A percentile compares a stretch with the other conserved stretches of the same genome.
phyloP scores from a whole-genome alignment of 2,113 vertebrate species.

The Ophiodon elongatus region DNA sequence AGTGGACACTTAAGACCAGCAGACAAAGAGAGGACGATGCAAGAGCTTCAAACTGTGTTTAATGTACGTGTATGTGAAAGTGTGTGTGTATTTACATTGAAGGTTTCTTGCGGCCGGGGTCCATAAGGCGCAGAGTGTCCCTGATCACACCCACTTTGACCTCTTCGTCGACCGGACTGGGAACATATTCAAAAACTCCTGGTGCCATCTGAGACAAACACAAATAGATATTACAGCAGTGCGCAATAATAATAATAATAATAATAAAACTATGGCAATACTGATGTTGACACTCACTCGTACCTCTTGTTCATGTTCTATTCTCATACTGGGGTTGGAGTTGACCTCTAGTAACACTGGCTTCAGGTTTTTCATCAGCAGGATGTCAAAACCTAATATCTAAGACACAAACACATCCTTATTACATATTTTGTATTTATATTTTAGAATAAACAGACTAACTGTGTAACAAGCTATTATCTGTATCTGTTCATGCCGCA shows the following conservation, averaged over 20 bases:
- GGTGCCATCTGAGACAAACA: constrained; percentile 88
- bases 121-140: constrained; percentile 94
- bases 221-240: not conserved
- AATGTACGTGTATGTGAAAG: not conserved
- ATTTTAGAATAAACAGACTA: not conserved
- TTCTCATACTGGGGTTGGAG: constrained; percentile 98
- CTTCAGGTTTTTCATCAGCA: constrained; percentile 97
- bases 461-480: not conserved
- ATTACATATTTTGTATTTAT: not conserved
- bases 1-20: constrained; percentile 28
- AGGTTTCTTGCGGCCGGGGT: constrained; percentile 87
- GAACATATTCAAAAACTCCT: constrained; percentile 93
- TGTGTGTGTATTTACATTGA: constrained; percentile 65
- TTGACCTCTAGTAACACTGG: constrained; percentile 97
- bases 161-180: constrained; percentile 95
- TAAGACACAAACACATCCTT: constrained; percentile 68
- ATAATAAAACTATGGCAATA: not conserved
- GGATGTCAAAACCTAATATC: constrained; percentile 99
- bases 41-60: not conserved
- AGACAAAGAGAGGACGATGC: constrained; percentile 9
- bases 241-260: not conserved
- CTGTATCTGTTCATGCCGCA: not conserved
- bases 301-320: constrained; percentile 96
- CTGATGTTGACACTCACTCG: constrained; percentile 39
- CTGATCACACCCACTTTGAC: constrained; percentile 97